Base-by-base conservation (phyloP, 1,140 invertebrate genomes). In the Bradysia coprophila region DNA sequence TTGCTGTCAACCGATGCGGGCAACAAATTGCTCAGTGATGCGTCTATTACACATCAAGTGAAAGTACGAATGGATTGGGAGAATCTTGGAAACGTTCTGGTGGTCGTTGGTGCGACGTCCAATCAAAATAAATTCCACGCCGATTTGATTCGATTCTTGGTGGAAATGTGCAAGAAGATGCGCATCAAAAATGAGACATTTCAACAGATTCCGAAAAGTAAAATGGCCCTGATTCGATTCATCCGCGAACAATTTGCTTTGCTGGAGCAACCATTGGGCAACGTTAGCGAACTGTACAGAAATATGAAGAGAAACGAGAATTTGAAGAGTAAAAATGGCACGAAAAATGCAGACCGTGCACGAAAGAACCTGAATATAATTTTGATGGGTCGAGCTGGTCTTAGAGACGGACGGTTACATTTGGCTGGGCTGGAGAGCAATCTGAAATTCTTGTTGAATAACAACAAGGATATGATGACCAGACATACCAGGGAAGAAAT, bases 331-430 rank as follows among this genome's bases (percentile, higher is more conserved):
- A 68, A 67, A 38, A 64, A 62, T 40, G 57, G 60, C 36, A 52
- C 46, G 20, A 60, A 64, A 33, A 51, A 60, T 34, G 55, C 44
- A 52, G 65, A 51, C 36, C 49, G 46, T 51, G 65, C 53, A 42
- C 58, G 48, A 51, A 56, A 49, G 51, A 61, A 53, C 41, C 43
- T 71, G 0, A 71, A 71, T 45, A 70, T 69, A 61, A 57, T 70
- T 21, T 46, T 71, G 3, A 46, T 71, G 4, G 68, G 68, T 0
- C 66, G 69, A 51, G 67, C 65, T 2, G 68, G 67, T 3, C 57
- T 71, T 10, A 49, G 54, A 2, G 62, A 66, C 46, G 68, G 68
- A n/a, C 50, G 50, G 4, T 52, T 53, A 37, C 64, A 68, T 49
- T 44, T 69, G 16, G 59, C 50, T n/a, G 57, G 65, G 45, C 46